These are phyloP conservation scores for Bubo bubo DNA, from an alignment of 2,113 vertebrate genomes.

Conservation along the genomic window DNA sequence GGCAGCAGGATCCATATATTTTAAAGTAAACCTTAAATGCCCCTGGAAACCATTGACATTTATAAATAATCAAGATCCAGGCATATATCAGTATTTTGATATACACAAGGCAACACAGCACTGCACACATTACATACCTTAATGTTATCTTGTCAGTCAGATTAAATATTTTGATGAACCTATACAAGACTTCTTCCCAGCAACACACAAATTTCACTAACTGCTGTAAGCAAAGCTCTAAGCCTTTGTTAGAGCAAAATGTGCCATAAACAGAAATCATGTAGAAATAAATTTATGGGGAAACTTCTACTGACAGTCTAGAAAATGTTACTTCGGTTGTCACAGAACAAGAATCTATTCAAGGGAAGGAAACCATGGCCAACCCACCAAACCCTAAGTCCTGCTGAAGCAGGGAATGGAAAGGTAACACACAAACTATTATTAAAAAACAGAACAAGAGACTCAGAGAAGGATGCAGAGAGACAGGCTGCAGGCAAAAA, in stretches of 20 bases:
- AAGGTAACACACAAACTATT: neutral
- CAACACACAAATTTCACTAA: neutral
- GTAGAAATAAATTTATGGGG: neutral
- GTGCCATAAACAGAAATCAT: neutral
- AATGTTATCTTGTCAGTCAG: neutral
- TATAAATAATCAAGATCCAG: neutral
- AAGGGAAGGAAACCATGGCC: neutral
- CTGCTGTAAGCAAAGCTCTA: neutral
- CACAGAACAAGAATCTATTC: neutral
- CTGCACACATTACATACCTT: neutral
- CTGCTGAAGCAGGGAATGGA: neutral
- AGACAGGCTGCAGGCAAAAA: neutral
- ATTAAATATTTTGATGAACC: neutral
- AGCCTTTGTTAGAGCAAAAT: neutral
- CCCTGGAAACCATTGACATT: neutral
- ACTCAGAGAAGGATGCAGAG: neutral
- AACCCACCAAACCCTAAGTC: neutral
- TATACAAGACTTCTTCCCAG: neutral
- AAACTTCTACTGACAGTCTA: neutral
- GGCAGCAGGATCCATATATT: neutral
- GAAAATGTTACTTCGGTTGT: neutral
- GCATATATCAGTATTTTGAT: neutral
- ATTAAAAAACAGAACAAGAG: neutral
- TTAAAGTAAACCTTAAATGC: neutral
- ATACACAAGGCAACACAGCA: fast-evolving